These are phyloP conservation scores for Drosophila insularis DNA, from an alignment of 1,140 invertebrate genomes.

Conservation along the genomic window DNA sequence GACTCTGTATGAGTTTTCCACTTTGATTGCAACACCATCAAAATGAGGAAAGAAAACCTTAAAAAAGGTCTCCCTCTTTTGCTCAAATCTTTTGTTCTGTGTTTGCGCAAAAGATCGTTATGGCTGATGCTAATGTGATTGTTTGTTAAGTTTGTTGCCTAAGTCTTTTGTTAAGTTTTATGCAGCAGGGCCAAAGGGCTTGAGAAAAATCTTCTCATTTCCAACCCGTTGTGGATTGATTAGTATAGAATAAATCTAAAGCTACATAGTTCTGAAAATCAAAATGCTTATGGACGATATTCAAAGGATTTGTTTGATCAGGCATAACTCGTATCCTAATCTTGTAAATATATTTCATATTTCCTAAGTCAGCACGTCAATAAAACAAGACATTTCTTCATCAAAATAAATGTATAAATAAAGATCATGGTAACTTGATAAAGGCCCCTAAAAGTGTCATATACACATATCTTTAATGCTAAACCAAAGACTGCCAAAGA, in stretches of 20 bases:
- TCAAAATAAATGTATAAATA: not conserved
- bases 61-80: constrained; percentile 21
- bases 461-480: not conserved
- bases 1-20: constrained; percentile 51
- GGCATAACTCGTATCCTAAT: too few species aligned
- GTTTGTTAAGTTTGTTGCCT: constrained; percentile 51
- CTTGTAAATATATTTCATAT: not conserved
- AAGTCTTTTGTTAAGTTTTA: constrained; percentile 41
- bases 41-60: constrained; percentile 31
- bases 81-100: constrained; percentile 53
- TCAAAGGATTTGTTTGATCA: too few species aligned
- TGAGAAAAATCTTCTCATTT: not conserved
- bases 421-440: not conserved
- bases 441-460: not conserved
- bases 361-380: not conserved
- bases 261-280: too few species aligned
- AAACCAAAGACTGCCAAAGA: not conserved
- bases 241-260: too few species aligned
- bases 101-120: constrained; percentile 1
- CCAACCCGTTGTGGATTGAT: too few species aligned
- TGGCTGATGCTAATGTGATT: constrained; percentile 4
- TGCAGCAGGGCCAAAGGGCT: not conserved
- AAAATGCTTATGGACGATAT: too few species aligned
- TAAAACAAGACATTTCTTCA: not conserved
- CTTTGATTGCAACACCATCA: constrained; percentile 53